These are phyloP conservation scores for Automeris io DNA, from an alignment of 2,888 invertebrate genomes.

Conservation along the genomic window DNA sequence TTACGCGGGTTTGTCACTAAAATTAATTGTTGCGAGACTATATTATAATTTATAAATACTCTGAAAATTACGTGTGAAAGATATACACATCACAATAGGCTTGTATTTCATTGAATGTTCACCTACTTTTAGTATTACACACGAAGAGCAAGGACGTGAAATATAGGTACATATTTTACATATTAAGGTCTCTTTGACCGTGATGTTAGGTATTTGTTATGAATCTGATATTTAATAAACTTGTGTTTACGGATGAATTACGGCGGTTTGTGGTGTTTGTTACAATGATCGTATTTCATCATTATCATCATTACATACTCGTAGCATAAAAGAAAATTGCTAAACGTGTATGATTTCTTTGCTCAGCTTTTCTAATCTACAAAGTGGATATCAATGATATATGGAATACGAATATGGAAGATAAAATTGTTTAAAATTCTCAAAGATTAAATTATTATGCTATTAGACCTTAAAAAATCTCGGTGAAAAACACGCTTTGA, in stretches of 20 bases:
- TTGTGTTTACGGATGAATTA: conserved; percentile 23
- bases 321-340: no score
- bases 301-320: no score
- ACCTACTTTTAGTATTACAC: conserved; percentile 22
- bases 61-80: conserved; percentile 28
- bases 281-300: conserved; percentile 5
- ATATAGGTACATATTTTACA: background rate
- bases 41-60: conserved; percentile 21
- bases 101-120: conserved; percentile 22
- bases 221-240: conserved; percentile 21
- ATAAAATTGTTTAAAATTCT: no score
- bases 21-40: conserved; percentile 22
- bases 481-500: no score
- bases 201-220: conserved; percentile 3
- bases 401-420: no score
- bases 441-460: no score
- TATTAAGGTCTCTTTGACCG: background rate
- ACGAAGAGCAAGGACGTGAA: conserved; percentile 31
- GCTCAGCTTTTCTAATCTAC: no score
- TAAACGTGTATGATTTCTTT: no score
- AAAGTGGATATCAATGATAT: no score
- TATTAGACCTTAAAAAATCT: no score
- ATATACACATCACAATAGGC: conserved; percentile 25
- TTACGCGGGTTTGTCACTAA: conserved; percentile 14
- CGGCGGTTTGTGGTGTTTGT: conserved; percentile 11